Conservation (phyloP, 2,113 vertebrate species). For the Elephas maximus region DNA sequence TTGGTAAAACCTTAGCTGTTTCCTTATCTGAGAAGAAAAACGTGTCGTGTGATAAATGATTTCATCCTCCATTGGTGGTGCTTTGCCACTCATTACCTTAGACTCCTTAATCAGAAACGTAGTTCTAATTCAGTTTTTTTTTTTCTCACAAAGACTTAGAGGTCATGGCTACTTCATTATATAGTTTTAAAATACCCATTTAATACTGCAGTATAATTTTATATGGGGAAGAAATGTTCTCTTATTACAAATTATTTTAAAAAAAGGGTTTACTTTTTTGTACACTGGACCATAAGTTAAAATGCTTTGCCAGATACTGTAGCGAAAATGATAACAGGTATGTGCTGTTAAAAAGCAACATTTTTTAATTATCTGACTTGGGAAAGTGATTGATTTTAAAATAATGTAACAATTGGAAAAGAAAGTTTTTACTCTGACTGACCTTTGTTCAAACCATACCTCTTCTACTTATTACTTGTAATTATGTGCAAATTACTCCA, state of each 20-base stretch:
- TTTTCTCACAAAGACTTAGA: background rate
- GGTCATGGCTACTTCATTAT: background rate
- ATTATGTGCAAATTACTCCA: background rate
- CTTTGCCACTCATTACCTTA: background rate
- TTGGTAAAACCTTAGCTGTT: background rate
- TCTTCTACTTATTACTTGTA: background rate
- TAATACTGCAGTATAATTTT: background rate
- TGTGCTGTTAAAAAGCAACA: background rate
- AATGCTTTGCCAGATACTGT: background rate
- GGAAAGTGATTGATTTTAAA: background rate
- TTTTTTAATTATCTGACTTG: background rate
- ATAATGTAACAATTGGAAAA: conserved; percentile 27
- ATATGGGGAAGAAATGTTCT: background rate
- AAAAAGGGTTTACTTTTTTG: background rate
- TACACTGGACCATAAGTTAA: background rate
- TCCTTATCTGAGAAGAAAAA: background rate
- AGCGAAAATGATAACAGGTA: background rate
- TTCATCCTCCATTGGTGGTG: background rate
- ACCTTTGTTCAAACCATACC: conserved; percentile 12
- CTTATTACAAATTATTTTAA: background rate
- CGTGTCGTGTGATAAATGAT: background rate
- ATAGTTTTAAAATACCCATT: conserved; percentile 17
- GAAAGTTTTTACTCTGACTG: background rate
- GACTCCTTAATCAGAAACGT: background rate
- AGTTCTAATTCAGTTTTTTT: background rate